These are phyloP conservation scores for Siniperca knerii DNA, from an alignment of 2,113 vertebrate genomes.

Conservation along the genomic window DNA sequence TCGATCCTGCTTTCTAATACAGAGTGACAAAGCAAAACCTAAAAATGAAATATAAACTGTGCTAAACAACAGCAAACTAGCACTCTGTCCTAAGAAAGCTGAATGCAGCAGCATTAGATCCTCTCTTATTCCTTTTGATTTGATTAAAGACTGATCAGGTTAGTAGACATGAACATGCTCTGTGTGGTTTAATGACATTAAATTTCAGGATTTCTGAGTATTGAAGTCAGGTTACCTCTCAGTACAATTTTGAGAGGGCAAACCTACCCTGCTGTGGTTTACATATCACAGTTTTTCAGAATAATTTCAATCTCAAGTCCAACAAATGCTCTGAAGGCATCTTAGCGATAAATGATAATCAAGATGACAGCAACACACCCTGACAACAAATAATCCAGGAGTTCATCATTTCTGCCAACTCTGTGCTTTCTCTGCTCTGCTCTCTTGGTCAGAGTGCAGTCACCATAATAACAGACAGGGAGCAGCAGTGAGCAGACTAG, in stretches of 20 bases:
- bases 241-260: neutral
- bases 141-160: constrained; percentile 15
- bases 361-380: neutral
- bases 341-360: neutral
- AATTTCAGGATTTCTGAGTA: constrained; percentile 4
- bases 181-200: constrained; percentile 17
- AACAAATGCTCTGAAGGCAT: neutral
- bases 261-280: neutral
- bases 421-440: neutral
- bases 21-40: neutral
- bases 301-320: too few species aligned
- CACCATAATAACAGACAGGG: constrained; percentile 29
- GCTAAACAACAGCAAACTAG: neutral
- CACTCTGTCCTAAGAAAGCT: neutral
- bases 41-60: neutral
- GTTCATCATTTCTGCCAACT: neutral
- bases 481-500: constrained; percentile 29
- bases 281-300: neutral
- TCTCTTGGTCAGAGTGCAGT: constrained; percentile 7
- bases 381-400: constrained; percentile 5
- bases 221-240: neutral
- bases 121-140: neutral
- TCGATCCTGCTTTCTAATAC: neutral
- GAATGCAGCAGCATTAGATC: constrained; percentile 2
- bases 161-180: neutral